Evolutionary conservation across 2,113 vertebrate species (phyloP).

Genomic region (Corapipo altera): DNA sequence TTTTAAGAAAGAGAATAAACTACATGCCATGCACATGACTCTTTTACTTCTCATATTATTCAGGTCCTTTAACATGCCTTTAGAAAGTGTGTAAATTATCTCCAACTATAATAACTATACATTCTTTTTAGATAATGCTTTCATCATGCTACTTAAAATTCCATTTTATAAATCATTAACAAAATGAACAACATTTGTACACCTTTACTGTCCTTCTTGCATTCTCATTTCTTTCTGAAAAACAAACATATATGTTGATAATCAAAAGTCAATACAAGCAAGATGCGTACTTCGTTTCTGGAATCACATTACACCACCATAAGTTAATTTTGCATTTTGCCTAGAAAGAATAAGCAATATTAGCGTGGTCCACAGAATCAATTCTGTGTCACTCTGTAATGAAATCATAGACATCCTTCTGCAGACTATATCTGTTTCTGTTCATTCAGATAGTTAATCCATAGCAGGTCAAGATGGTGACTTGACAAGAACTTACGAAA

Average conservation of each 20-base stretch:
- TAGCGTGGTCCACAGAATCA: not conserved
- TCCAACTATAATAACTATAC: not conserved
- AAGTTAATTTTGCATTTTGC: constrained; percentile 33
- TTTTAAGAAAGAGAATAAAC: not conserved
- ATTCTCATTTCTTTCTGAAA: constrained; percentile 1
- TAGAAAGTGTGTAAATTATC: not conserved
- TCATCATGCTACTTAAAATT: not conserved
- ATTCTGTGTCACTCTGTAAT: not conserved
- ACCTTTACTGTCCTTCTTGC: not conserved
- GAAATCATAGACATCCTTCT: not conserved
- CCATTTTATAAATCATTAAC: not conserved
- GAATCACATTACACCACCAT: not conserved
- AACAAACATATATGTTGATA: not conserved
- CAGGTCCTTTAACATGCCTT: not conserved
- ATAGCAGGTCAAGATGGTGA: not conserved
- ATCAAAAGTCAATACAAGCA: constrained; percentile 17
- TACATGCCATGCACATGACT: not conserved
- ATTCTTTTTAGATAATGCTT: not conserved
- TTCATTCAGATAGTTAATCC: not conserved
- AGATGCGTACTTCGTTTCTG: not conserved
- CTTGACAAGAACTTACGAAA: not conserved
- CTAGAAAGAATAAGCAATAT: not conserved
- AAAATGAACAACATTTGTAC: not conserved
- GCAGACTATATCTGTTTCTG: not conserved
- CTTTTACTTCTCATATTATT: not conserved